Conservation (phyloP, 2,113 vertebrate genomes). For the Cyprinus carpio region DNA sequence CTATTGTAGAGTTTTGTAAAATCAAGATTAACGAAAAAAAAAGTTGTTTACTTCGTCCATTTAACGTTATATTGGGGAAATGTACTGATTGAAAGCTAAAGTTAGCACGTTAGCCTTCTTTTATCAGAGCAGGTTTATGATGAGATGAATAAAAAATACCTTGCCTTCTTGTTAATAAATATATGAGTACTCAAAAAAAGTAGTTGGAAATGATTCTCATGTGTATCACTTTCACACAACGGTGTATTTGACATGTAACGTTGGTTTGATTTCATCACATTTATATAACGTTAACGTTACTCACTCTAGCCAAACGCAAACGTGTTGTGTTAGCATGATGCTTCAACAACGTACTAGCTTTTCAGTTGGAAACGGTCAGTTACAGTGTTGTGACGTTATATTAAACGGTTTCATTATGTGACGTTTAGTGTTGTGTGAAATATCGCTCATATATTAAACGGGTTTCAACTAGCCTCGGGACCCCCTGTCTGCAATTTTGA, state of each 20-base stretch:
- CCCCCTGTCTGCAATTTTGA: no score
- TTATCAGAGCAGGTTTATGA: not conserved
- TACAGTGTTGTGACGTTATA: not conserved
- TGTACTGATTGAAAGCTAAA: not conserved
- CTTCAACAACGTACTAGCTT: not conserved
- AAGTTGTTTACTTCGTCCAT: not conserved
- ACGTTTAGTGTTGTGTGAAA: no score
- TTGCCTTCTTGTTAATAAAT: not conserved
- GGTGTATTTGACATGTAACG: not conserved
- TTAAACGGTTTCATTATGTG: not conserved
- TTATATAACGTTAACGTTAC: not conserved
- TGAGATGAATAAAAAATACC: not conserved
- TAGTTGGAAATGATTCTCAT: not conserved
- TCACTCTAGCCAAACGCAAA: not conserved
- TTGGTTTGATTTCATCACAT: not conserved
- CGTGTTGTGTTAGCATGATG: not conserved
- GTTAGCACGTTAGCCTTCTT: slow-evolving; percentile 11
- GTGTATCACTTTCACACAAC: not conserved
- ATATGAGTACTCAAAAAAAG: not conserved
- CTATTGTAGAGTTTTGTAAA: not conserved
- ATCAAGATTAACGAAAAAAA: not conserved
- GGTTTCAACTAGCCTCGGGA: no score
- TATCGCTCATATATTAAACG: no score
- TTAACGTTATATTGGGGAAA: not conserved
- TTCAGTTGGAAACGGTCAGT: not conserved